Conservation (phyloP, 2,113 vertebrate genomes). For the Eidolon helvum region DNA sequence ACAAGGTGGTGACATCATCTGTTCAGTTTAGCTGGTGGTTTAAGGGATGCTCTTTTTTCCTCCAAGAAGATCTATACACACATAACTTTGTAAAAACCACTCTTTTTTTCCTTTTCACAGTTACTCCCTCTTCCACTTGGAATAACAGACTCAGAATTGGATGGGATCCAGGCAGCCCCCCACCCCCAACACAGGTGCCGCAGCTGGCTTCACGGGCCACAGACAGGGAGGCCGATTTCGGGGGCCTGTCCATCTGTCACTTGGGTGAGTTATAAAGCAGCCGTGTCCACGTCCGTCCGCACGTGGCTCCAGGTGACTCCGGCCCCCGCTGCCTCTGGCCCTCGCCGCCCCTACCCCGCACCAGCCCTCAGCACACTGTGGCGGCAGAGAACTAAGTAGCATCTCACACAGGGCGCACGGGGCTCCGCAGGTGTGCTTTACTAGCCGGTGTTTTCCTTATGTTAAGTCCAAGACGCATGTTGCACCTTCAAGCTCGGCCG, state of each 20-base stretch:
- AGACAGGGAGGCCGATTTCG: neutral
- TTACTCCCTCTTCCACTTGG: neutral
- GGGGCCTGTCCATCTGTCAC: neutral
- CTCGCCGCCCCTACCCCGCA: neutral
- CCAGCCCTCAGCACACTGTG: fast-evolving
- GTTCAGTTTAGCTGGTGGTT: neutral
- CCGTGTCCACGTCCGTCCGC: fast-evolving
- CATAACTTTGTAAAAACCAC: neutral
- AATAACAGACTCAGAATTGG: neutral
- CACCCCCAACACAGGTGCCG: neutral
- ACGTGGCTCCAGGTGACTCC: neutral
- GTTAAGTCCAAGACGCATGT: neutral
- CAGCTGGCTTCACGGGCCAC: neutral
- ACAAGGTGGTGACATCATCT: neutral
- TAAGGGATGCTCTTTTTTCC: neutral
- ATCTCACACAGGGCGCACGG: neutral
- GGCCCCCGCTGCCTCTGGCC: neutral
- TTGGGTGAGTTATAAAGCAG: neutral
- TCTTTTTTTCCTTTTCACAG: neutral
- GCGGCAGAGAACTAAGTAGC: neutral
- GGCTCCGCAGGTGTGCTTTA: neutral
- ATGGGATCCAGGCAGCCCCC: neutral
- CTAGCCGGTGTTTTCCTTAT: neutral
- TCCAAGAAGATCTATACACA: neutral
- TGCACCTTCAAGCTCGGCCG: neutral